These are phyloP conservation scores for Dromas ardeola DNA, from an alignment of 2,113 vertebrate genomes.

Conservation along the genomic window DNA sequence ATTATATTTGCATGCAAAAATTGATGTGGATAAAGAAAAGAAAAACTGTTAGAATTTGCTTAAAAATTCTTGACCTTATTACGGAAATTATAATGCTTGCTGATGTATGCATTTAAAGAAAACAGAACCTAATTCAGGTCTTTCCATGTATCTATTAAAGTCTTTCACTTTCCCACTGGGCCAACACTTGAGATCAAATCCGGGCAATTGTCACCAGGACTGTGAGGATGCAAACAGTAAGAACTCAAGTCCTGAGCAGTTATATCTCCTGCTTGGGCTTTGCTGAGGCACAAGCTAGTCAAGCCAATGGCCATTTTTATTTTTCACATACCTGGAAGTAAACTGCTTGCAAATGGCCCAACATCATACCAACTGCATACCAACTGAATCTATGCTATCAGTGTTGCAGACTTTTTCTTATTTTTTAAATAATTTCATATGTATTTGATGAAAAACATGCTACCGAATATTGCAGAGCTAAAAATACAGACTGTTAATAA, in stretches of 20 bases:
- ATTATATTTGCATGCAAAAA: background rate
- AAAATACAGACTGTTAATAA: background rate
- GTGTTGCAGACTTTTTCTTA: background rate
- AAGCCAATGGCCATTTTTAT: background rate
- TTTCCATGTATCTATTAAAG: background rate
- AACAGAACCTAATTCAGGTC: background rate
- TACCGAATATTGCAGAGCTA: background rate
- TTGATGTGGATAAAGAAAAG: background rate
- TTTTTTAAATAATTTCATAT: background rate
- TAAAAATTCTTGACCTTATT: background rate
- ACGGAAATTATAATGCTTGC: background rate
- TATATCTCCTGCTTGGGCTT: background rate
- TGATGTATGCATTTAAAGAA: background rate
- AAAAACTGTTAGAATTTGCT: background rate
- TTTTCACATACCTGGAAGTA: background rate
- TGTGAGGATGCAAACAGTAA: background rate
- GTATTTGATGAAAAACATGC: background rate
- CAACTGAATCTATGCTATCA: background rate
- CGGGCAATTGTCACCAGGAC: accelerated
- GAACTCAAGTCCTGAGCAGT: background rate
- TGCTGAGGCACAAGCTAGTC: background rate
- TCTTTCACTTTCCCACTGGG: background rate
- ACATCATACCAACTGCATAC: background rate
- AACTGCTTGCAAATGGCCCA: background rate
- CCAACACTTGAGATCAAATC: background rate